Evolutionary conservation across 2,113 vertebrate genomes (phyloP), one percentile per base, ranked within the genome.

Genomic region (Calypte anna): DNA sequence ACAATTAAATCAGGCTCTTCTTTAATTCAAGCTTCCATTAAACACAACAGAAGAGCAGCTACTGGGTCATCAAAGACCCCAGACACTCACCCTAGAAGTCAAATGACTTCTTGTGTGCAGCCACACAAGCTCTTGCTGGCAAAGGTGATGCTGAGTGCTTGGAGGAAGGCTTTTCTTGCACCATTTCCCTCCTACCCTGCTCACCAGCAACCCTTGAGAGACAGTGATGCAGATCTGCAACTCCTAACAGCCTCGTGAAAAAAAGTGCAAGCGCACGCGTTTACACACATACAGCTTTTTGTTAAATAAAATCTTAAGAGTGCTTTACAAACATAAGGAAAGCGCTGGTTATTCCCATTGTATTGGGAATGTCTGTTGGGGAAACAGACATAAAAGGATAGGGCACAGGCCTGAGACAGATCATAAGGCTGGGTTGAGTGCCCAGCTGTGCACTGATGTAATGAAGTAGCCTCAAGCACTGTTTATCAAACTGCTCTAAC

Each of bases 401-500:
- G 73, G 88, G 86, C 48, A 61, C 21, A 50, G 53, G 86, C 64
- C 88, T 0, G 2, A 86, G 73, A 69, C 36, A 48, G 73, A 86
- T 74, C 61, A 14, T 44, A 70, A 78, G 79, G 53, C 57, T 75
- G 61, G 67, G n/a, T 94, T 90, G 73, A 10, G 61, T 90, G 82
- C 86, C 91, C 82, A 90, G 91, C 92, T 95, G 82, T 64, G 80
- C 61, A 61, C 31, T 67, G 91, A 93, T 90, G 88, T 88, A 94
- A 93, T 81, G 73, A 95, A 93, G 92, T 86, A 92, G 95, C 94
- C 94, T 77, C 88, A 28, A 96, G 88, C 88, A 31, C 82, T 92
- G 69, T 93, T 93, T 90, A 96, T 96, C 94, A 95, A 90, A 91
- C 68, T 78, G 78, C 86, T 81, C 73, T 74, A 95, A 81, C 91